Evolutionary conservation across 2,888 invertebrate species (phyloP), one percentile per base, ranked within the genome.

Genomic region (Napeogenes inachia): DNA sequence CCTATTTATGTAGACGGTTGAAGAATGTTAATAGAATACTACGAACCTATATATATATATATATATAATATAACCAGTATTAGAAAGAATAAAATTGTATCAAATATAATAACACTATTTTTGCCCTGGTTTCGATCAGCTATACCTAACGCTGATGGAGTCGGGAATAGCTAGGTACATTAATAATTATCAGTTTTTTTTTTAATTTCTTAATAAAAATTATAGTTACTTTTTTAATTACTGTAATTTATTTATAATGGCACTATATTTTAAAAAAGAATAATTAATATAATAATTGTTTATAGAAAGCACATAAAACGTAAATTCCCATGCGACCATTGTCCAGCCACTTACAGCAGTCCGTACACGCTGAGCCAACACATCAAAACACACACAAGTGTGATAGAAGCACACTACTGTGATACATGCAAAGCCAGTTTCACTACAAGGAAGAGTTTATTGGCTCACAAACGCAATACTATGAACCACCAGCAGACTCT

Each of bases 291-390:
- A 60, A 57, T 32, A 54, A 56, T 45, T 4, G 3, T 12, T 75
- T 75, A 2, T 78, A 88, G 88, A 2, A 87, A 81, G 32, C 89
- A 89, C 63, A 77, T 87, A 13, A 83, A 81, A 47, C 73, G 76
- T 0, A 84, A 82, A 30, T 89, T 89, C 70, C 45, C 66, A 0
- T 89, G 89, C 60, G 75, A 77, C 2, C 63, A 71, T 0, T 89
- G 89, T 32, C 2, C 73, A 0, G 68, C 82, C 0, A 69, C 71
- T 0, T 85, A 84, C 69, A 81, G 80, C 62, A 86, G 82, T 13
- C 89, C 89, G 0, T 87, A 89, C 75, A 80, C 82, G 0, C 69
- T 86, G 2, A 75, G 69, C 0, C 76, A 78, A 4, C 89, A 88
- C 58, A 76, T 76, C 56, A 80, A 77, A 60, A 75, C 67, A 5